These are phyloP conservation scores for Scolopax bukidnonensis DNA, from an alignment of 2,797 vertebrate species.

Conservation along the genomic window DNA sequence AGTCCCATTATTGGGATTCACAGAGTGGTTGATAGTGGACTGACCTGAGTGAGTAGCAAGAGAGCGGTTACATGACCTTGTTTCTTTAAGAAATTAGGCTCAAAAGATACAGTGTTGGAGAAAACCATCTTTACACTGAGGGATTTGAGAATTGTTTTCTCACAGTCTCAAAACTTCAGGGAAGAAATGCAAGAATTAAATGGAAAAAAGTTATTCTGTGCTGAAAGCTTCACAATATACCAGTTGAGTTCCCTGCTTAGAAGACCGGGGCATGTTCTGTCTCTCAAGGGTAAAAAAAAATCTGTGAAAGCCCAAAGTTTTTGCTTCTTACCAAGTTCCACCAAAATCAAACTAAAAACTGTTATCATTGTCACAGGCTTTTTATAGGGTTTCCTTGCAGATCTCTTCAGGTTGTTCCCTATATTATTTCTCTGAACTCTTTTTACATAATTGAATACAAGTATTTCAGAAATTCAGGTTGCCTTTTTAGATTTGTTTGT, in stretches of 20 bases:
- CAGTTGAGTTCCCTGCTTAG: not conserved
- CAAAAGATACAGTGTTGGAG: not conserved
- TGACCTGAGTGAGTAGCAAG: not conserved
- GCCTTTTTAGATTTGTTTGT: not conserved
- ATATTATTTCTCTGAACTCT: not conserved
- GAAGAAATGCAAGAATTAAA: not conserved
- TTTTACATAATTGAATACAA: not conserved
- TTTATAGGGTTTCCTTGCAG: not conserved
- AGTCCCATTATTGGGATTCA: not conserved
- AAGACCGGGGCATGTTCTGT: not conserved
- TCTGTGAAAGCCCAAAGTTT: not conserved
- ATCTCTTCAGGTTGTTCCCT: not conserved
- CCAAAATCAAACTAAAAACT: not conserved
- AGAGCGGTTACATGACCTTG: not conserved
- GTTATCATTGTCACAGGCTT: rapidly evolving
- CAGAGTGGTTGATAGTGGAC: not conserved
- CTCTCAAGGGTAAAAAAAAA: not conserved
- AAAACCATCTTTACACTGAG: rapidly evolving
- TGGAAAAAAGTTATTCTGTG: not conserved
- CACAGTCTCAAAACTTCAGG: not conserved
- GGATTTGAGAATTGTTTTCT: not conserved
- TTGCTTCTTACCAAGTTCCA: not conserved
- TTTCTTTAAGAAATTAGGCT: not conserved
- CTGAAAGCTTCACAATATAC: not conserved
- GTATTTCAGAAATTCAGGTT: not conserved